A percentile compares a stretch with the other conserved stretches of the same genome.
Conservation (phyloP, 2,797 vertebrate genomes). For the Leptatherina wallacei region DNA sequence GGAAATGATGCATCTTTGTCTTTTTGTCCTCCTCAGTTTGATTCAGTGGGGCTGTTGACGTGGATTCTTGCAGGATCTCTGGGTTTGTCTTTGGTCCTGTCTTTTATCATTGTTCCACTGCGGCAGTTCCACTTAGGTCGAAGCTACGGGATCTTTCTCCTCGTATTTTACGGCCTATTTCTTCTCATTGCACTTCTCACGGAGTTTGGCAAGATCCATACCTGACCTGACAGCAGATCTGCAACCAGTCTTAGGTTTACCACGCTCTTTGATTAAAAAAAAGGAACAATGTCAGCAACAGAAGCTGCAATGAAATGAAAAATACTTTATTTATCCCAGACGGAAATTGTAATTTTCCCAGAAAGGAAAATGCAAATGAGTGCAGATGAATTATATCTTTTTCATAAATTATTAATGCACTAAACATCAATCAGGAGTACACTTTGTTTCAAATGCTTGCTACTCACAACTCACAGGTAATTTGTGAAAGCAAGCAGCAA, state of each 20-base stretch:
- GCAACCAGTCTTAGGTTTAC: constrained; percentile 5
- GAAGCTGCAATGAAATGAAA: not conserved
- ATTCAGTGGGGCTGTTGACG: constrained; percentile 86
- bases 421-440: constrained; percentile 29
- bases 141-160: constrained; percentile 86
- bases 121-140: constrained; percentile 87
- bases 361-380: not conserved
- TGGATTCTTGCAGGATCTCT: constrained; percentile 92
- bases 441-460: constrained; percentile 16
- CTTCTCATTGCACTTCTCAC: constrained; percentile 90
- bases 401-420: constrained; percentile 12
- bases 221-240: constrained; percentile 26
- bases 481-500: constrained; percentile 23
- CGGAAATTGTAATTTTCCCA: not conserved
- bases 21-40: constrained; percentile 83
- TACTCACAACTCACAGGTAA: not conserved
- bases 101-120: constrained; percentile 88
- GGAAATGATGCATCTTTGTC: not conserved
- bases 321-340: not conserved
- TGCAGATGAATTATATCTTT: not conserved
- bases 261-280: not conserved
- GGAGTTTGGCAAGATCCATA: constrained; percentile 87
- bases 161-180: constrained; percentile 89
- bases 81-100: constrained; percentile 91
- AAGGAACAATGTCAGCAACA: constrained; percentile 6